Conservation (phyloP, 2,797 vertebrate genomes). For the Pogoniulus pusillus region DNA sequence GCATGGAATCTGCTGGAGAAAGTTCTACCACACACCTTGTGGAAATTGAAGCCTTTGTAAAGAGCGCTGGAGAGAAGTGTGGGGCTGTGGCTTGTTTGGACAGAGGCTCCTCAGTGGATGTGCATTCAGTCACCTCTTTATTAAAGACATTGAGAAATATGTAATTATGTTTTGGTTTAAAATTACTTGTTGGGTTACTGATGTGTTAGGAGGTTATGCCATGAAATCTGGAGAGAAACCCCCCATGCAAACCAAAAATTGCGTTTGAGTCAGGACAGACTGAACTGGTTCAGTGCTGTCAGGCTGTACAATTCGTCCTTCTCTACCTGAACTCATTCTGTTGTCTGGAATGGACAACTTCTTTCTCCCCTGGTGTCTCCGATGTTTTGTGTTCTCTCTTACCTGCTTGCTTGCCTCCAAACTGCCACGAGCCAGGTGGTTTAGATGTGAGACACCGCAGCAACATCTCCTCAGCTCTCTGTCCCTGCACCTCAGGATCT, state of each 20-base stretch:
- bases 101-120: neutral
- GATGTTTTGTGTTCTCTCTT: neutral
- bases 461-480: neutral
- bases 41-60: rapidly evolving
- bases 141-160: neutral
- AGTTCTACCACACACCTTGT: neutral
- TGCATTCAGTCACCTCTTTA: neutral
- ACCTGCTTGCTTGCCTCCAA: neutral
- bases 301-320: rapidly evolving
- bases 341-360: neutral
- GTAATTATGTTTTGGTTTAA: neutral
- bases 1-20: neutral
- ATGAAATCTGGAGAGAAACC: neutral
- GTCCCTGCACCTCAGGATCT: neutral
- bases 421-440: rapidly evolving
- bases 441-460: rapidly evolving
- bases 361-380: neutral
- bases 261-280: neutral
- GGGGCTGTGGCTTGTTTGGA: neutral
- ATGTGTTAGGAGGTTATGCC: rapidly evolving
- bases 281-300: neutral
- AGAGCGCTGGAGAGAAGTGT: neutral
- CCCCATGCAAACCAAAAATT: neutral
- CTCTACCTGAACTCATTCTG: too few species aligned
- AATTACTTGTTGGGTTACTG: neutral